Evolutionary conservation across 2,888 invertebrate species (phyloP).

Genomic region (Barypeithes pellucidus): DNA sequence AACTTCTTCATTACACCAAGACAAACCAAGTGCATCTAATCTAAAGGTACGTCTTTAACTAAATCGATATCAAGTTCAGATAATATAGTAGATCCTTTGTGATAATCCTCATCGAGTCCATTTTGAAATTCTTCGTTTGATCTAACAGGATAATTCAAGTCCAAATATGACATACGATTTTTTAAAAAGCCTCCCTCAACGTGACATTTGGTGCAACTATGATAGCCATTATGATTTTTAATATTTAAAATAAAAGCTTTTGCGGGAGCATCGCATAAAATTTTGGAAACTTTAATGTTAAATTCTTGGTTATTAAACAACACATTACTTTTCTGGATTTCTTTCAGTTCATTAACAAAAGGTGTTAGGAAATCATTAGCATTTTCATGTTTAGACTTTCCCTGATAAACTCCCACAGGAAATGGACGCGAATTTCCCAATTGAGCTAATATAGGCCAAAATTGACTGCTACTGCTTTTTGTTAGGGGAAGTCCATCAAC

Average conservation of each 20-base stretch:
- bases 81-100: conserved; percentile 29
- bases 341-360: conserved; percentile 52
- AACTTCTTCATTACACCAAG: conserved; percentile 49
- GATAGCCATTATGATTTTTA: conserved; percentile 19
- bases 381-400: conserved; percentile 53
- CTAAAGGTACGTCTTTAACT: conserved; percentile 56
- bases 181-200: conserved; percentile 38
- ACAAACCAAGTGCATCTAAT: conserved; percentile 54
- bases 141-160: conserved; percentile 21
- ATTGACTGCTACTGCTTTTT: conserved; percentile 25
- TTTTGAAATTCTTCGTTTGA: background rate
- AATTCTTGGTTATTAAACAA: background rate
- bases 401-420: conserved; percentile 52
- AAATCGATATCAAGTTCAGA: conserved; percentile 50
- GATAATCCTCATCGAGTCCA: conserved; percentile 50
- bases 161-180: conserved; percentile 51
- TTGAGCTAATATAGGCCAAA: conserved; percentile 55
- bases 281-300: background rate
- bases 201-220: conserved; percentile 55
- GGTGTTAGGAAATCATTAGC: conserved; percentile 43
- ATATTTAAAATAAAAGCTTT: conserved; percentile 25
- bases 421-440: conserved; percentile 24
- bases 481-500: conserved; percentile 55
- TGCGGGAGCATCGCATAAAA: background rate
- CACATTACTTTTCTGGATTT: conserved; percentile 36